A percentile compares a stretch with the other conserved stretches of the same genome.
Conservation (phyloP, 2,113 vertebrate genomes). For the Crocuta crocuta region DNA sequence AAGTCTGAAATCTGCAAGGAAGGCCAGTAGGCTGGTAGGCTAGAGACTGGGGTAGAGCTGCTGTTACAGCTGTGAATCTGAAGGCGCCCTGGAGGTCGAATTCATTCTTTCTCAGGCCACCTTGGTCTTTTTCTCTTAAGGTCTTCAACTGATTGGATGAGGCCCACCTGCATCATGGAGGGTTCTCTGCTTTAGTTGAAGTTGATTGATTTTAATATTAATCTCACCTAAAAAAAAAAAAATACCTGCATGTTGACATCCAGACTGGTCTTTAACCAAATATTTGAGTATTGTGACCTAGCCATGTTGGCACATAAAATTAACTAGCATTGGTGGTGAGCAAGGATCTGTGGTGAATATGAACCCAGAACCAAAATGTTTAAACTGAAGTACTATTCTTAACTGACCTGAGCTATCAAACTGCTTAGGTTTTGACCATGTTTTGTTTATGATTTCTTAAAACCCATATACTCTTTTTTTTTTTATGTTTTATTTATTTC, state of each 20-base stretch:
- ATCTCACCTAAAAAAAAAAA: not conserved
- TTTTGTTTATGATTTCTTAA: conserved; percentile 22
- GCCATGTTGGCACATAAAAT: not conserved
- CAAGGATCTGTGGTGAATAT: not conserved
- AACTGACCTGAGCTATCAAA: not conserved
- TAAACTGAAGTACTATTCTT: not conserved
- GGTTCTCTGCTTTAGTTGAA: not conserved
- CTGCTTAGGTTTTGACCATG: not conserved
- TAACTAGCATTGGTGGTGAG: not conserved
- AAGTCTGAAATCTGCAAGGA: not conserved
- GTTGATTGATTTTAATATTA: not conserved
- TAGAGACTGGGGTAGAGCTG: not conserved
- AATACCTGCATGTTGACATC: not conserved
- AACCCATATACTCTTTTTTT: not conserved
- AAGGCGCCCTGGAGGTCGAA: not conserved
- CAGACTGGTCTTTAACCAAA: not conserved
- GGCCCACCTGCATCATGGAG: not conserved
- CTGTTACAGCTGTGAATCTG: not conserved
- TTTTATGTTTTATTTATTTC: too few relatives aligned
- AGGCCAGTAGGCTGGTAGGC: not conserved
- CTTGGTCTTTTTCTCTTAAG: not conserved
- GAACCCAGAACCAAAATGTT: not conserved
- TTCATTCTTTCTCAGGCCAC: not conserved
- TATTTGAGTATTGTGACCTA: not conserved
- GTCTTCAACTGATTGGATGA: not conserved